Evolutionary conservation across 2,113 vertebrate genomes (phyloP).

Genomic region (Cryptotis parvus): DNA sequence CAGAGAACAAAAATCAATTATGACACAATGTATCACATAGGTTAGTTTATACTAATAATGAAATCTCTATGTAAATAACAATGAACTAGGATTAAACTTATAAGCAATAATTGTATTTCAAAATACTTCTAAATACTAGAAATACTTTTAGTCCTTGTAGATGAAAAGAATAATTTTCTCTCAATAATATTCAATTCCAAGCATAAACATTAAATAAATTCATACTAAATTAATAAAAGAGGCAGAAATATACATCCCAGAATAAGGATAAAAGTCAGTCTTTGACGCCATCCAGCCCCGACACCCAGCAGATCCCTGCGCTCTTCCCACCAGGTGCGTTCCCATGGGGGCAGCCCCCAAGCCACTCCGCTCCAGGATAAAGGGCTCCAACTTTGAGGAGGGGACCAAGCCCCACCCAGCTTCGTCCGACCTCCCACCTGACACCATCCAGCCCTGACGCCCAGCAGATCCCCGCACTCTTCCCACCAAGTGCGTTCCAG

Average conservation of each 20-base stretch:
- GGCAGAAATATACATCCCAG: neutral
- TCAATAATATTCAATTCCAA: slow-evolving; percentile 6
- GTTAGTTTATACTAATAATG: neutral
- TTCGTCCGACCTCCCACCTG: no score
- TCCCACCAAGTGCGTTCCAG: no score
- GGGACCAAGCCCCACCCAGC: no score
- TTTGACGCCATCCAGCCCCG: no score
- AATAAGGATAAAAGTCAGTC: neutral
- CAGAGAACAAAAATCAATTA: slow-evolving; percentile 3
- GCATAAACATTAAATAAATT: slow-evolving; percentile 1
- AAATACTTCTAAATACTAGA: neutral
- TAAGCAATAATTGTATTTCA: neutral
- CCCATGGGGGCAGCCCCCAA: no score
- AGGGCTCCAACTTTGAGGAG: no score
- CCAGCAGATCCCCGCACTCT: no score
- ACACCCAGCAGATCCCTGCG: no score
- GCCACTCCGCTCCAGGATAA: no score
- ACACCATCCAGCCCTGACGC: no score
- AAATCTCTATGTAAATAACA: slow-evolving; percentile 16
- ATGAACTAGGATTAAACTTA: neutral
- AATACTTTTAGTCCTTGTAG: neutral
- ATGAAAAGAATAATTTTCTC: neutral
- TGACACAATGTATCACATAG: neutral
- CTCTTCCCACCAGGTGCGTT: no score
- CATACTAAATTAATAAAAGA: neutral